Conservation (phyloP, 2,113 vertebrate genomes). For the Hippocampus abdominalis region DNA sequence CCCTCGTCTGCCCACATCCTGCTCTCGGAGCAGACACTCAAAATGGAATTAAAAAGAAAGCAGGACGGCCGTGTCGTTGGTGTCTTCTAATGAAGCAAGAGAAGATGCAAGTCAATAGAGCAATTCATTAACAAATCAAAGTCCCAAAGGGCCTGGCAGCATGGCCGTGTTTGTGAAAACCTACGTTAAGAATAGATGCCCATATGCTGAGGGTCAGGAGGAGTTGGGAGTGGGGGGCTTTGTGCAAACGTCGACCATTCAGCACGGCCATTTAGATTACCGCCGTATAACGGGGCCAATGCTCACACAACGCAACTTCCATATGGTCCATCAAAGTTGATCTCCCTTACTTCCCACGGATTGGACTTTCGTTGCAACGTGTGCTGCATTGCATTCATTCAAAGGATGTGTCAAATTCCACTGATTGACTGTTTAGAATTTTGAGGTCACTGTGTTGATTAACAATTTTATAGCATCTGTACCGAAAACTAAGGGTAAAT, state of each 20-base stretch:
- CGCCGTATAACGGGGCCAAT: slow-evolving; percentile 86
- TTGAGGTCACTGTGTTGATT: background rate
- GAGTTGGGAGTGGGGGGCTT: slow-evolving; percentile 86
- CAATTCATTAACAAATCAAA: slow-evolving; percentile 99
- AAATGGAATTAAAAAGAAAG: slow-evolving; percentile 55
- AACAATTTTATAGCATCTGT: too few species aligned
- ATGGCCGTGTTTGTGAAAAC: slow-evolving; percentile 84
- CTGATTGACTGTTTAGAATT: background rate
- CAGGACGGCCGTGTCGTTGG: slow-evolving; percentile 79
- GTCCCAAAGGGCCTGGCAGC: slow-evolving; percentile 85
- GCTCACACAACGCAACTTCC: slow-evolving; percentile 97
- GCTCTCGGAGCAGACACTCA: slow-evolving; percentile 50
- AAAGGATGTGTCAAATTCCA: background rate
- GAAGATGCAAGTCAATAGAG: slow-evolving; percentile 98
- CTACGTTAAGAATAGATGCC: slow-evolving; percentile 86
- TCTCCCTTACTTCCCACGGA: slow-evolving; percentile 87
- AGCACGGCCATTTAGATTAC: slow-evolving; percentile 90
- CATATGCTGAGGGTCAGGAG: slow-evolving; percentile 96
- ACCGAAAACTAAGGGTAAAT: too few species aligned
- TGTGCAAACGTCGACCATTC: slow-evolving; percentile 88
- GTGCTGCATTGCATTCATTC: background rate
- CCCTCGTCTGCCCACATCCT: slow-evolving; percentile 35
- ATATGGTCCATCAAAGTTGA: slow-evolving; percentile 98
- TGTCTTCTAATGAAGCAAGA: slow-evolving; percentile 93
- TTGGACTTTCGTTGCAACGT: background rate